Base-by-base conservation (phyloP, 2,888 invertebrate species). In the Mythimna impura region DNA sequence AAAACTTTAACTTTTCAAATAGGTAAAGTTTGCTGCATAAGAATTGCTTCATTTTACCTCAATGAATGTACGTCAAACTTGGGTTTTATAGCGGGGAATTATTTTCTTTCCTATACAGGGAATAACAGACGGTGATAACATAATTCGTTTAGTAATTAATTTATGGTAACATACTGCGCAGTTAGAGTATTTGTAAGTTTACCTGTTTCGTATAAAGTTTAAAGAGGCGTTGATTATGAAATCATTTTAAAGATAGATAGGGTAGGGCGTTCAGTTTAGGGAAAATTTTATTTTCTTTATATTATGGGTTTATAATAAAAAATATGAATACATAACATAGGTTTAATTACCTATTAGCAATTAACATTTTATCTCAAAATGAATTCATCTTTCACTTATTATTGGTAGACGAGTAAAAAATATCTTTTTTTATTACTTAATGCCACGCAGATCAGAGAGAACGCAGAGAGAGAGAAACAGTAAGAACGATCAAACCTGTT, bases 1-100 rank as follows among this genome's bases (percentile, higher is more conserved):
- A 47, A 40, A 70, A 30, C 55, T 14, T 65, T 57, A 66, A 66
- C 47, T 76, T 73, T 65, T 60, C n/a, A 52, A 57, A n/a, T n/a
- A 43, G 40, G 12, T 43, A 34, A n/a, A 58, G 25, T n/a, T 50
- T 43, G 12, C 34, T 3, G 22, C n/a, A 17, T 9, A n/a, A 67
- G 17, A 67, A 34, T 50, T 43, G 17, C 10, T 60, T 40, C 4
- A 43, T 22, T 57, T 52, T 71, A 72, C 17, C 30, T 34, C 36
- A 40, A 40, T 66, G 22, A 67, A 47, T 58, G 25, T 6, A 76
- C 54, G 61, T 57, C 50, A 57, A 34, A 43, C n/a, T 43, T 25
- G 20, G 30, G 40, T 77, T 61, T 22, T n/a, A 50, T 25, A 6
- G 3, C 22, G 25, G 22, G 22, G 55, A 52, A 57, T 36, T 40